Evolutionary conservation across 1,140 invertebrate genomes (phyloP), one percentile per base, ranked within the genome.

Genomic region (Drosophila busckii): DNA sequence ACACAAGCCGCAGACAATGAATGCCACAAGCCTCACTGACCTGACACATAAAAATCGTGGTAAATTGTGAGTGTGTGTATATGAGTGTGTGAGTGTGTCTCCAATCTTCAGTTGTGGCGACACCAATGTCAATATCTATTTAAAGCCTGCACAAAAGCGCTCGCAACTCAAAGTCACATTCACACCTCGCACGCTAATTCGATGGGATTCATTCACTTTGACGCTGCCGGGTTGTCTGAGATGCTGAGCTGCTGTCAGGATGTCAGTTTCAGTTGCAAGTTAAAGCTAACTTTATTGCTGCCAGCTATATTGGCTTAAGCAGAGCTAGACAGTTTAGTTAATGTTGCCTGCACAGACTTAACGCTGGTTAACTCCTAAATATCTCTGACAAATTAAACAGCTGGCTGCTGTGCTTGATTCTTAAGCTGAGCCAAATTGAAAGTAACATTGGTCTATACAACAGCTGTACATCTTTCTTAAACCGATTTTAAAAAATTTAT

Each of bases 121-220:
- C 40, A 41, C 50, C 73, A 80, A 73, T 82, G 73, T 82, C 73
- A 80, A 80, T 82, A 73, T 73, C 59, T 68, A 60, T 80, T 64
- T 54, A 54, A 61, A 76, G 67, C 50, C 46, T 40, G 45, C 23
- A 37, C 22, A 46, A 10, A 46, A 10, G 28, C 40, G 31, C 45
- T 37, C 40, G 31, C 45, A 59, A 22, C 29, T 50, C 22, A 46
- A 52, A 58, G 56, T 65, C 46, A 62, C 45, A 44, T 52, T 69
- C 46, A 46, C 42, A 82, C 49, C 31, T 61, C 20, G 28, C 34
- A 28, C 45, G 61, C 61, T 65, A 53, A 73, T 60, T 69, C 64
- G 55, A 54, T 75, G 59, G 29, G n/a, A 32, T 28, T 32, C 29
- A 62, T 35, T 41, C 52, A 12, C 16, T 15, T n/a, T n/a, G 10